These are phyloP conservation scores for Budorcas taxicolor DNA, from an alignment of 2,113 vertebrate genomes.

Conservation along the genomic window DNA sequence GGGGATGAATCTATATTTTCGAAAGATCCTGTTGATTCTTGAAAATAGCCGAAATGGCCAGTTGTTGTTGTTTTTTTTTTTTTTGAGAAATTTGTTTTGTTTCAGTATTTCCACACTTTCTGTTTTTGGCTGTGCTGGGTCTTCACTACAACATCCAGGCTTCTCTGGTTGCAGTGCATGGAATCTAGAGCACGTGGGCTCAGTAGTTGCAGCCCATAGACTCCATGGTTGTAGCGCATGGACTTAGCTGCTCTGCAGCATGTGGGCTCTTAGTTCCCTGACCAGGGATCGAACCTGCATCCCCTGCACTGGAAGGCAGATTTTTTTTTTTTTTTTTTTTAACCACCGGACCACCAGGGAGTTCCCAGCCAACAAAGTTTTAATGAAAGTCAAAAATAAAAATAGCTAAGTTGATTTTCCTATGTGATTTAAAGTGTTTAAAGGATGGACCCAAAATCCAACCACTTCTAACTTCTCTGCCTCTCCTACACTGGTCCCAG, in stretches of 20 bases:
- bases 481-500: accelerated
- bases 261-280: neutral
- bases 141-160: neutral
- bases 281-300: neutral
- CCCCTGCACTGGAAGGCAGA: neutral
- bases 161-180: accelerated
- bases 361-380: neutral
- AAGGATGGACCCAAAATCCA: neutral
- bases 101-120: neutral
- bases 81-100: neutral
- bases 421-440: neutral
- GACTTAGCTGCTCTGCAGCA: neutral
- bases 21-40: neutral
- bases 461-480: neutral
- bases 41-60: neutral
- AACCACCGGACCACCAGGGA: neutral
- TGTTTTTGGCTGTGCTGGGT: neutral
- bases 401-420: neutral
- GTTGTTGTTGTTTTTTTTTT: neutral
- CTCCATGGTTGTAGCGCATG: neutral
- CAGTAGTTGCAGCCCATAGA: neutral
- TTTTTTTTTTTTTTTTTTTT: neutral
- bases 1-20: neutral
- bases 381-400: neutral
- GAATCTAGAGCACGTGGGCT: neutral